Percentiles rank a stretch among this genome's conserved stretches.
Evolutionary conservation across 2,113 vertebrate genomes (phyloP).

Genomic region (Salvelinus fontinalis): DNA sequence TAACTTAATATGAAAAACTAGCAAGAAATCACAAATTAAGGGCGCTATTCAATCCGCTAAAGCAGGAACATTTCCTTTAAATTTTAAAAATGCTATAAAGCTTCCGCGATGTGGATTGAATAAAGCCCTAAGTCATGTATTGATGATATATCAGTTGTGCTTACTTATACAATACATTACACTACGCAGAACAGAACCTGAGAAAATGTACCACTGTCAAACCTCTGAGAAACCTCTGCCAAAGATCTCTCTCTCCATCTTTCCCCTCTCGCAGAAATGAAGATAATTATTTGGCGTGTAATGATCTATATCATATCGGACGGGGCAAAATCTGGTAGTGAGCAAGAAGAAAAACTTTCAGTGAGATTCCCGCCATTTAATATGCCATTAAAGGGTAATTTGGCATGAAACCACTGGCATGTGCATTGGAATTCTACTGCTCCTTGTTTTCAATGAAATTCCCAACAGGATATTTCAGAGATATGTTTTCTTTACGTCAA

Average conservation of each 20-base stretch:
- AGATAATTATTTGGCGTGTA: slow-evolving; percentile 48
- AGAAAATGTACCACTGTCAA: slow-evolving; percentile 42
- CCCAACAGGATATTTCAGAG: slow-evolving; percentile 65
- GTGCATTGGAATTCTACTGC: slow-evolving; percentile 81
- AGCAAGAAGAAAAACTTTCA: slow-evolving; percentile 66
- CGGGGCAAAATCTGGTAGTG: slow-evolving; percentile 58
- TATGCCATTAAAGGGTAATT: slow-evolving; percentile 84
- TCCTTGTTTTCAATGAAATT: slow-evolving; percentile 84
- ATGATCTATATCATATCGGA: slow-evolving; percentile 66
- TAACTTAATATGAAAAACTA: not conserved
- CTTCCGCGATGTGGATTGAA: no score
- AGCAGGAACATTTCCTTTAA: no score
- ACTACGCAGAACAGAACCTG: slow-evolving; percentile 34
- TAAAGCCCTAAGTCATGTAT: not conserved
- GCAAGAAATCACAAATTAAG: not conserved
- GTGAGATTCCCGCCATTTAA: slow-evolving; percentile 82
- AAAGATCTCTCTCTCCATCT: slow-evolving; percentile 31
- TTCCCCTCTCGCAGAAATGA: slow-evolving; percentile 44
- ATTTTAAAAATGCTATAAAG: no score
- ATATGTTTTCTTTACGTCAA: slow-evolving; percentile 53
- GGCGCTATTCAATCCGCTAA: no score
- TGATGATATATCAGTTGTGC: not conserved
- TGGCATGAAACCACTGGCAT: slow-evolving; percentile 82
- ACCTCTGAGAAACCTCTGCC: slow-evolving; percentile 44
- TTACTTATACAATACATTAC: not conserved